A percentile compares a stretch with the other conserved stretches of the same genome.
phyloP scores from a whole-genome alignment of 1,140 invertebrate genomes.

The Leptinotarsa texana region DNA sequence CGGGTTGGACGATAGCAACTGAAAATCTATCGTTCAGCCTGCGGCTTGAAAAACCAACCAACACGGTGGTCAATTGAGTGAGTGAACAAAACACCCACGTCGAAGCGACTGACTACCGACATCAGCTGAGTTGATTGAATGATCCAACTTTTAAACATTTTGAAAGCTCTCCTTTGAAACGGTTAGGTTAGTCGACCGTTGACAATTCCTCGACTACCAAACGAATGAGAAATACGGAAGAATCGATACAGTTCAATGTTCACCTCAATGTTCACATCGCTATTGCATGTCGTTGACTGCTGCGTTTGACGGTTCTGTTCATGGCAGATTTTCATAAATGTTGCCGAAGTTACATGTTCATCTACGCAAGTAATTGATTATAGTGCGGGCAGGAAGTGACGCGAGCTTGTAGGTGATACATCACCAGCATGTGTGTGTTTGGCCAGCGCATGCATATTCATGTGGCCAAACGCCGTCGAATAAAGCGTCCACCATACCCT shows the following conservation, averaged over 20 bases:
- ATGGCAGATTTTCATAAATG: conserved; percentile 54
- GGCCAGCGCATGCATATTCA: conserved; percentile 54
- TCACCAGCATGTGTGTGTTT: conserved; percentile 52
- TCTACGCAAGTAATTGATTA: conserved; percentile 56
- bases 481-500: conserved; percentile 21
- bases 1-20: no score
- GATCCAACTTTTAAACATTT: no score
- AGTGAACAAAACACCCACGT: no score
- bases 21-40: no score
- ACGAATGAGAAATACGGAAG: not conserved
- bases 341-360: conserved; percentile 55
- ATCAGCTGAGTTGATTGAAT: no score
- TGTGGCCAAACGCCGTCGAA: conserved; percentile 40
- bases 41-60: no score
- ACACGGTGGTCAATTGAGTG: no score
- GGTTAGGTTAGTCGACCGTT: no score
- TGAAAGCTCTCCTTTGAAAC: no score
- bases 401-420: conserved; percentile 56
- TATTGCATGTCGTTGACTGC: conserved; percentile 28
- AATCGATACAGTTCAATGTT: conserved; percentile 17
- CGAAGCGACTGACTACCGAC: no score
- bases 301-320: conserved; percentile 50
- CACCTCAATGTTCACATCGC: conserved; percentile 19
- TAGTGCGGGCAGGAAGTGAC: conserved; percentile 55
- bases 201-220: not conserved